phyloP scores from a whole-genome alignment of 2,888 invertebrate genomes.

The Hemicrepidius hirtus region DNA sequence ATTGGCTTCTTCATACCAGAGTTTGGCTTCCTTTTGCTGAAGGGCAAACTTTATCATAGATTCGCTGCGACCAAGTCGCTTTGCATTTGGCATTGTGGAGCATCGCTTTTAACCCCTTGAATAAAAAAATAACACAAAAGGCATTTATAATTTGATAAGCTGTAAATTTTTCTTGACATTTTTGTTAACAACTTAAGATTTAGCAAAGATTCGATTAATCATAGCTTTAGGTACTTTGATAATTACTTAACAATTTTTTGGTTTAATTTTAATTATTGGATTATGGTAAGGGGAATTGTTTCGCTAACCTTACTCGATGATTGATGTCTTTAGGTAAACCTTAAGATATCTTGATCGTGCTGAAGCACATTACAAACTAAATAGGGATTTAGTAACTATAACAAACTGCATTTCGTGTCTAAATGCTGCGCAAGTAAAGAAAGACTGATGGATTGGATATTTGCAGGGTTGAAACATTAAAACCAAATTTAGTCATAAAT shows the following conservation, averaged over 20 bases:
- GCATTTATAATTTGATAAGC: too few species aligned
- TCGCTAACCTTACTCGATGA: too few species aligned
- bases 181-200: too few species aligned
- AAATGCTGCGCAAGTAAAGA: slow-evolving; percentile 19
- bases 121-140: neutral
- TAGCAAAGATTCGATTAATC: too few species aligned
- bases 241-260: too few species aligned
- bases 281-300: too few species aligned
- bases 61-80: slow-evolving; percentile 61
- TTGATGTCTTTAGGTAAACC: too few species aligned
- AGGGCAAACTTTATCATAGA: slow-evolving; percentile 66
- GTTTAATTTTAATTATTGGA: too few species aligned
- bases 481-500: too few species aligned
- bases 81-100: slow-evolving; percentile 46
- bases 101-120: neutral
- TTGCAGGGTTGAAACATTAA: neutral
- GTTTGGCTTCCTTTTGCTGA: slow-evolving; percentile 75
- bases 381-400: slow-evolving; percentile 1
- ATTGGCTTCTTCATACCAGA: slow-evolving; percentile 85
- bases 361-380: neutral
- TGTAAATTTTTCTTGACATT: too few species aligned
- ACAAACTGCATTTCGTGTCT: slow-evolving; percentile 38
- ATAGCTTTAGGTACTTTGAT: too few species aligned
- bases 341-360: neutral
- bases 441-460: slow-evolving; percentile 33